A percentile compares a stretch with the other conserved stretches of the same genome.
Conservation (phyloP, 2,888 invertebrate species). For the Lucinisca nassula region DNA sequence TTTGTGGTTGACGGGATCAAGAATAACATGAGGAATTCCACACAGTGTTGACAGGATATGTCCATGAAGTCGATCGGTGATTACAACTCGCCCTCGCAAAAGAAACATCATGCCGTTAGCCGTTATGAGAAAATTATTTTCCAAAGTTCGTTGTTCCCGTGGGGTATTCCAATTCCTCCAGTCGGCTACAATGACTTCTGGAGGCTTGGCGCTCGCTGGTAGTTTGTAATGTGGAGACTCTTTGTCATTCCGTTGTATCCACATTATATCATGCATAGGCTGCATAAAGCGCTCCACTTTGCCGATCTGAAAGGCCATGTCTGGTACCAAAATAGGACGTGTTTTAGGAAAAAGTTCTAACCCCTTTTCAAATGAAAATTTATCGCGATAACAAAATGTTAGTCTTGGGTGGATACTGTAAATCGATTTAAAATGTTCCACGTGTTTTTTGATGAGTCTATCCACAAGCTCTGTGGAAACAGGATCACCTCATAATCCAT, state of each 20-base stretch:
- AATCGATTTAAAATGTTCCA: background rate
- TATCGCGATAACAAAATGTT: conserved; percentile 1
- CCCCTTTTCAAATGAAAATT: conserved; percentile 7
- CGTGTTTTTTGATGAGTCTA: background rate
- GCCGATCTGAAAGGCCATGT: conserved; percentile 69
- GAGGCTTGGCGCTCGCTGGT: background rate
- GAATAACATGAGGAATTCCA: background rate
- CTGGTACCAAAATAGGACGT: conserved; percentile 53
- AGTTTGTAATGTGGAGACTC: conserved; percentile 40
- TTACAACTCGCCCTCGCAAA: background rate
- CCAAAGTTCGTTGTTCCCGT: background rate
- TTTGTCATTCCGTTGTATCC: conserved; percentile 51
- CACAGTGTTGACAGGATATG: background rate
- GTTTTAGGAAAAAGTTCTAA: conserved; percentile 22
- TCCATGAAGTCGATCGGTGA: background rate
- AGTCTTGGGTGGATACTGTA: background rate
- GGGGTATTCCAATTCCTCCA: conserved; percentile 13
- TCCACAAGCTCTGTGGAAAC: conserved; percentile 61
- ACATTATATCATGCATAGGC: conserved; percentile 64
- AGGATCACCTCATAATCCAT: conserved; percentile 34
- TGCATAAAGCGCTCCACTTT: conserved; percentile 40
- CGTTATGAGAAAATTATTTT: background rate
- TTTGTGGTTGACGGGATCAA: background rate
- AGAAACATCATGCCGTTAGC: background rate
- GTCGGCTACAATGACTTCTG: background rate